phyloP scores from a whole-genome alignment of 2,113 vertebrate species.

The Stomatorhinus ivindoensis region DNA sequence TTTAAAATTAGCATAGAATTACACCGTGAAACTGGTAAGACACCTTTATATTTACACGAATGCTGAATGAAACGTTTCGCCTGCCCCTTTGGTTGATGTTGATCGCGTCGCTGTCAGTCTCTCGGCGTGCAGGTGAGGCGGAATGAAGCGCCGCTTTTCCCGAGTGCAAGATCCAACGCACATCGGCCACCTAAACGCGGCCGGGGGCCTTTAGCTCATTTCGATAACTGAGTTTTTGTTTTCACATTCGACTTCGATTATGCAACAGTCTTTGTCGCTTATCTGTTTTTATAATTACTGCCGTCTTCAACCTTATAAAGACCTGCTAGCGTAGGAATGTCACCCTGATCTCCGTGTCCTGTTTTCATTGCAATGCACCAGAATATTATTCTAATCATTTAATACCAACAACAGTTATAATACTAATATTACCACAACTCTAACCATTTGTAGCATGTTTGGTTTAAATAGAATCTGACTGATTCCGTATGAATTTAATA shows the following conservation, averaged over 20 bases:
- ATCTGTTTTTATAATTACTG: background rate
- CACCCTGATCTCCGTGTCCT: background rate
- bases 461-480: background rate
- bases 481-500: background rate
- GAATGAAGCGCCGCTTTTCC: background rate
- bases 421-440: background rate
- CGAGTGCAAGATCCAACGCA: background rate
- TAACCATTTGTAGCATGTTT: background rate
- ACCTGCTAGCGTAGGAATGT: background rate
- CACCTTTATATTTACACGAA: background rate
- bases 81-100: background rate
- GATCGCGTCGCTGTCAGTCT: background rate
- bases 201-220: background rate
- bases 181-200: background rate
- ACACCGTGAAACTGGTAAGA: background rate
- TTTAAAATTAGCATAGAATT: background rate
- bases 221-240: conserved; percentile 2
- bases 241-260: background rate
- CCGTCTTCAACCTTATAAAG: background rate
- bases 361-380: background rate
- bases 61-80: background rate
- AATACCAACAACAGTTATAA: background rate
- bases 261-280: background rate
- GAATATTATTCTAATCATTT: background rate
- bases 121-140: background rate